Evolutionary conservation across 2,888 invertebrate genomes (phyloP).

Genomic region (Morinoia aosen): DNA sequence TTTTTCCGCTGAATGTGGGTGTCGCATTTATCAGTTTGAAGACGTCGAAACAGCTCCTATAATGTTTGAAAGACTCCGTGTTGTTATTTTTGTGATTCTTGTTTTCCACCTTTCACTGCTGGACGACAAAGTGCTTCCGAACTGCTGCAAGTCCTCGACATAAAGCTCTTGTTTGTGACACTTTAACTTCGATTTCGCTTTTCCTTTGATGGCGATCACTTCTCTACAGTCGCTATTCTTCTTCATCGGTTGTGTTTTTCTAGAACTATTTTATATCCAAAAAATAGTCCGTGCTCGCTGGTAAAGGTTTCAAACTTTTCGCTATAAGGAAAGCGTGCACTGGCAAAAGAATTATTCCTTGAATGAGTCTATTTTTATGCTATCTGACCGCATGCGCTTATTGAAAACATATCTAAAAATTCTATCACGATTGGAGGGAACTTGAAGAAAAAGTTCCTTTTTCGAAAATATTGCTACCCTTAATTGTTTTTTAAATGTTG

Average conservation of each 20-base stretch:
- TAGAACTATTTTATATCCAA: not conserved
- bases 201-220: not conserved
- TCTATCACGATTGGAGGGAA: not conserved
- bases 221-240: not conserved
- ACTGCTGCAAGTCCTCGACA: not conserved
- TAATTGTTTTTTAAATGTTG: not conserved
- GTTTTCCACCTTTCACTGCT: not conserved
- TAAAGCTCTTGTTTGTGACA: not conserved
- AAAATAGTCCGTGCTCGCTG: not conserved
- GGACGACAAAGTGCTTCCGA: not conserved
- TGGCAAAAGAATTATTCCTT: not conserved
- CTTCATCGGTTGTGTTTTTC: not conserved
- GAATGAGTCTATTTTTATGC: not conserved
- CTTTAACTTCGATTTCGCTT: not conserved
- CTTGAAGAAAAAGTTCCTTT: not conserved
- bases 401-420: not conserved
- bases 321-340: not conserved
- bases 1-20: not conserved
- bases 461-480: not conserved
- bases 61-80: not conserved
- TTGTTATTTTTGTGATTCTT: not conserved
- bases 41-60: not conserved
- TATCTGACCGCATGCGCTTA: too few relatives aligned
- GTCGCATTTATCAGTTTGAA: not conserved
- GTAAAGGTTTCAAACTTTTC: not conserved